phyloP scores from a whole-genome alignment of 2,113 vertebrate species.

The Bos javanicus region DNA sequence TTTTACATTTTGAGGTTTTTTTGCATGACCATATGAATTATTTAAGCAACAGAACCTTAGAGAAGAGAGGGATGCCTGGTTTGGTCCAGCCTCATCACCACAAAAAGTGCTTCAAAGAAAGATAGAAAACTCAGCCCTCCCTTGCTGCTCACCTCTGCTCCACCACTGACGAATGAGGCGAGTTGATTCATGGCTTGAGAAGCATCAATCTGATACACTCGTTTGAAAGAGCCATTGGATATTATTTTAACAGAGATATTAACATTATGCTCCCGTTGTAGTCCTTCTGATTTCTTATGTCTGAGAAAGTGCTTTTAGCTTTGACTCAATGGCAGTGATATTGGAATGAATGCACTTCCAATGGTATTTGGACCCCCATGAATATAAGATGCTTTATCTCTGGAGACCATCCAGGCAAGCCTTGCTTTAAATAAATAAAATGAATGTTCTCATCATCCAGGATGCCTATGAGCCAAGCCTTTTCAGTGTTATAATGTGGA shows the following conservation, averaged over 20 bases:
- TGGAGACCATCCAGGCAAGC: conserved; percentile 36
- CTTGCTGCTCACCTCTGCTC: background rate
- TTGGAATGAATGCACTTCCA: conserved; percentile 51
- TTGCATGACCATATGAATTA: conserved; percentile 38
- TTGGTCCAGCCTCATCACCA: background rate
- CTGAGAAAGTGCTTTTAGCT: conserved; percentile 61
- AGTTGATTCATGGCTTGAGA: conserved; percentile 50
- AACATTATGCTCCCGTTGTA: background rate
- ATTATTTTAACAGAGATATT: conserved; percentile 26
- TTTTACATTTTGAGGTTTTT: conserved; percentile 29
- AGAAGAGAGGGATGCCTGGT: conserved; percentile 36
- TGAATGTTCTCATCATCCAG: conserved; percentile 26
- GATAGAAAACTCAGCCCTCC: rapidly evolving
- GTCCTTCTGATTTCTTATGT: conserved; percentile 29
- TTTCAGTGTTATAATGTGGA: background rate
- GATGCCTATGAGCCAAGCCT: conserved; percentile 20
- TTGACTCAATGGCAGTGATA: conserved; percentile 11
- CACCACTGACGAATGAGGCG: background rate
- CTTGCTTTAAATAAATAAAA: conserved; percentile 60
- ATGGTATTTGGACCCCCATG: background rate
- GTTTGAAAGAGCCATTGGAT: conserved; percentile 50
- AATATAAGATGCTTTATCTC: conserved; percentile 60
- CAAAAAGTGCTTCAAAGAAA: background rate
- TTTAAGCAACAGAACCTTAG: conserved; percentile 28
- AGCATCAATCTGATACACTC: conserved; percentile 20